A percentile compares a stretch with the other conserved stretches of the same genome.
phyloP scores from a whole-genome alignment of 2,113 vertebrate genomes.

The Miniopterus natalensis region DNA sequence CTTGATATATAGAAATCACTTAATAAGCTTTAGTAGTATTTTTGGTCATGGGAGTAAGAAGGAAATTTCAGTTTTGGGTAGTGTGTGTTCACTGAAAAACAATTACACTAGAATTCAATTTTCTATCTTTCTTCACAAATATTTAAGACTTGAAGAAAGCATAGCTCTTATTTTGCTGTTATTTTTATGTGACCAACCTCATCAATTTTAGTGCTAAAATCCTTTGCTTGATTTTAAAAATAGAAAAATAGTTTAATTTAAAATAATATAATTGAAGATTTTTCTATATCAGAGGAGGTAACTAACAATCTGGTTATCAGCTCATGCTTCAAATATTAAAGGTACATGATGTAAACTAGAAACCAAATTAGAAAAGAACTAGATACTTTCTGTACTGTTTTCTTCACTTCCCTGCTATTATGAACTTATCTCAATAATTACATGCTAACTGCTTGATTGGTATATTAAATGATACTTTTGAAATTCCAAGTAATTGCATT shows the following conservation, averaged over 20 bases:
- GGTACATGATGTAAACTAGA: not conserved
- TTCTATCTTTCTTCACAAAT: not conserved
- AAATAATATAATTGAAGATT: not conserved
- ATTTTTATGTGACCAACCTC: not conserved
- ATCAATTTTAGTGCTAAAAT: not conserved
- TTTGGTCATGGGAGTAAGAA: not conserved
- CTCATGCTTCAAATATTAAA: not conserved
- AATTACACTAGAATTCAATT: not conserved
- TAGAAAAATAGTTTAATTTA: not conserved
- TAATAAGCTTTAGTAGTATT: not conserved
- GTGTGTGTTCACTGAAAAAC: not conserved
- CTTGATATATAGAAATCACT: not conserved
- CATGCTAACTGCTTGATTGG: not conserved
- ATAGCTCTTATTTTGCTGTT: not conserved
- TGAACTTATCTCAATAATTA: slow-evolving; percentile 3
- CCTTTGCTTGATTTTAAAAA: not conserved
- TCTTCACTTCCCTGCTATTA: not conserved
- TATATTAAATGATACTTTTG: not conserved
- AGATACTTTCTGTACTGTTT: not conserved
- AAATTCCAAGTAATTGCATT: not conserved
- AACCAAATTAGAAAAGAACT: not conserved
- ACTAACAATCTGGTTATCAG: not conserved
- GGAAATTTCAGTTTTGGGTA: not conserved
- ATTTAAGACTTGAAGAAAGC: not conserved
- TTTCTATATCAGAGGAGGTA: not conserved